Conservation (phyloP, 2,113 vertebrate genomes). For the Calonectris borealis region DNA sequence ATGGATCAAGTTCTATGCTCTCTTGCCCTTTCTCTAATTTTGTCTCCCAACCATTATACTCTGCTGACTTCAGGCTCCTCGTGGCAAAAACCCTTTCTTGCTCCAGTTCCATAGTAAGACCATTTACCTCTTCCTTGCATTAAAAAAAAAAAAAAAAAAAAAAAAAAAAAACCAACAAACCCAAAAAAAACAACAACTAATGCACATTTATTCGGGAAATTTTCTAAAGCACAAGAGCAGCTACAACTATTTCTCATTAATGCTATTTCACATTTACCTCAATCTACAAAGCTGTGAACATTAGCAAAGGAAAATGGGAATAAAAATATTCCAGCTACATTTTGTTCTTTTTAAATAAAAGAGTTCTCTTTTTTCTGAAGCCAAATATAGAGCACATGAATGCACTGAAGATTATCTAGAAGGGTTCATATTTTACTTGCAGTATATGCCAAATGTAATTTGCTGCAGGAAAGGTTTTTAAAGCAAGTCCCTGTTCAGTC, state of each 20-base stretch:
- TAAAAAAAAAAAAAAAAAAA: neutral
- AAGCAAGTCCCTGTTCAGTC: neutral
- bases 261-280: neutral
- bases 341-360: neutral
- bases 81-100: neutral
- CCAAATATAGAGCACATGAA: conserved; percentile 15
- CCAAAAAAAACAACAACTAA: neutral
- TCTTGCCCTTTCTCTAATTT: neutral
- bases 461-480: neutral
- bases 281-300: neutral
- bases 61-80: neutral
- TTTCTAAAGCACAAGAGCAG: neutral
- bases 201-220: neutral
- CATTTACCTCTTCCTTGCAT: neutral
- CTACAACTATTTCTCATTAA: neutral
- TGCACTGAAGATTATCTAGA: neutral
- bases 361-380: neutral
- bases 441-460: neutral
- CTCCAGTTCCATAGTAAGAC: neutral
- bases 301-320: neutral
- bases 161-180: too few species aligned
- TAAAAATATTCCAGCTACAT: neutral
- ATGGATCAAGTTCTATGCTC: neutral
- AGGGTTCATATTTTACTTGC: conserved; percentile 4
- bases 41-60: neutral